Evolutionary conservation across 2,888 invertebrate species (phyloP).

Genomic region (Drosophila meridionalis): DNA sequence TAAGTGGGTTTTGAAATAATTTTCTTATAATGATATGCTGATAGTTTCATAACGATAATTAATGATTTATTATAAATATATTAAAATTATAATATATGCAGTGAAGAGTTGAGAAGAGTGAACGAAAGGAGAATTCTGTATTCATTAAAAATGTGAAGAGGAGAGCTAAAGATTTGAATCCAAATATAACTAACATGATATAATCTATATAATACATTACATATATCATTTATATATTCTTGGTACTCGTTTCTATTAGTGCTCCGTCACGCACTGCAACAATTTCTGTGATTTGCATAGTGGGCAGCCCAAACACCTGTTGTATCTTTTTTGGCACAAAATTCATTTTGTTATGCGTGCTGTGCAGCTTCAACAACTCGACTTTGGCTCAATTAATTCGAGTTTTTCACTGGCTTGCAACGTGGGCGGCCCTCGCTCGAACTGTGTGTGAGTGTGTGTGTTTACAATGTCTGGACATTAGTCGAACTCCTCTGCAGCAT

Average conservation of each 20-base stretch:
- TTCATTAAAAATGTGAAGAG: neutral
- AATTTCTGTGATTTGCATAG: constrained; percentile 30
- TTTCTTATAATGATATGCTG: constrained; percentile 3
- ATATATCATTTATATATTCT: too few relatives aligned
- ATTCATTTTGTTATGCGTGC: constrained; percentile 56
- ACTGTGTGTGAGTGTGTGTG: constrained; percentile 51
- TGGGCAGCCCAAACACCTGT: constrained; percentile 79
- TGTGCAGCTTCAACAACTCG: constrained; percentile 10
- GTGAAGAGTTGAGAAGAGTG: neutral
- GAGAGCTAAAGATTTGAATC: neutral
- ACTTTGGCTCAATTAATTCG: constrained; percentile 43
- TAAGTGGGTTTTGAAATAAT: neutral
- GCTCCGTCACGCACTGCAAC: constrained; percentile 9
- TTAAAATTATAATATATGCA: neutral
- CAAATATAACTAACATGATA: constrained; percentile 18
- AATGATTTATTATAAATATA: constrained; percentile 9
- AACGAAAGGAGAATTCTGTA: neutral
- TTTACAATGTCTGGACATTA: constrained; percentile 55
- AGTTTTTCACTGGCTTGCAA: constrained; percentile 39
- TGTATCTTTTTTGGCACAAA: constrained; percentile 62
- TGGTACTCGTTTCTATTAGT: neutral
- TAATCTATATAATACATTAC: constrained; percentile 12
- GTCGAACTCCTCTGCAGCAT: constrained; percentile 80
- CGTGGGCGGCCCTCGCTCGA: constrained; percentile 4
- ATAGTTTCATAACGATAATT: constrained; percentile 19